A percentile compares a stretch with the other conserved stretches of the same genome.
These are phyloP conservation scores for Tenthredo distinguenda DNA, from an alignment of 2,888 invertebrate genomes.

Conservation along the genomic window DNA sequence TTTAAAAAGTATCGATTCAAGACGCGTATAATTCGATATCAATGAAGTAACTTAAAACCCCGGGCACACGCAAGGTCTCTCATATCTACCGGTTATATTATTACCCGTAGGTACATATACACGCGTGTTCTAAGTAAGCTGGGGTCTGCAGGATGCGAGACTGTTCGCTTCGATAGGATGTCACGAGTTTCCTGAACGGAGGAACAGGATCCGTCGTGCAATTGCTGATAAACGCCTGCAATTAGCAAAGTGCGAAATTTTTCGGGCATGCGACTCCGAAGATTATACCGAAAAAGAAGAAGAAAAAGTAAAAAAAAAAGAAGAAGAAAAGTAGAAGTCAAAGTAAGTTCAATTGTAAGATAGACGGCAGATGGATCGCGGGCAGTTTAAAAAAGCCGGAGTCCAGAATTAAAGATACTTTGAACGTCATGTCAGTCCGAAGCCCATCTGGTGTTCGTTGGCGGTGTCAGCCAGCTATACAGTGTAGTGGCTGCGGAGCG, in stretches of 20 bases:
- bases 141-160: background rate
- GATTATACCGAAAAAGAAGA: too few relatives aligned
- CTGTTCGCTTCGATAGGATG: background rate
- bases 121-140: background rate
- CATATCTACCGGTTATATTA: conserved; percentile 45
- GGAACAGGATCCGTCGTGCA: background rate
- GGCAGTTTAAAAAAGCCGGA: background rate
- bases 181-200: background rate
- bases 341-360: background rate
- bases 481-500: background rate
- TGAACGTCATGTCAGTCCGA: background rate
- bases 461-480: conserved; percentile 12
- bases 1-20: conserved; percentile 73
- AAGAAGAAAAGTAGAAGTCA: background rate
- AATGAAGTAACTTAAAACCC: conserved; percentile 73
- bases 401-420: background rate
- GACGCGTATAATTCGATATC: conserved; percentile 78
- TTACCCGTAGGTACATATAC: background rate
- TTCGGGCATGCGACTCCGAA: background rate
- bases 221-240: background rate
- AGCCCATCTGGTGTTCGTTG: conserved; percentile 41
- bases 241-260: background rate
- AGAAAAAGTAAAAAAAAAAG: too few relatives aligned
- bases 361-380: conserved; percentile 34
- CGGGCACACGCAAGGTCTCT: conserved; percentile 66